These are phyloP conservation scores for Numenius phaeopus DNA, from an alignment of 2,797 vertebrate genomes.

Conservation along the genomic window DNA sequence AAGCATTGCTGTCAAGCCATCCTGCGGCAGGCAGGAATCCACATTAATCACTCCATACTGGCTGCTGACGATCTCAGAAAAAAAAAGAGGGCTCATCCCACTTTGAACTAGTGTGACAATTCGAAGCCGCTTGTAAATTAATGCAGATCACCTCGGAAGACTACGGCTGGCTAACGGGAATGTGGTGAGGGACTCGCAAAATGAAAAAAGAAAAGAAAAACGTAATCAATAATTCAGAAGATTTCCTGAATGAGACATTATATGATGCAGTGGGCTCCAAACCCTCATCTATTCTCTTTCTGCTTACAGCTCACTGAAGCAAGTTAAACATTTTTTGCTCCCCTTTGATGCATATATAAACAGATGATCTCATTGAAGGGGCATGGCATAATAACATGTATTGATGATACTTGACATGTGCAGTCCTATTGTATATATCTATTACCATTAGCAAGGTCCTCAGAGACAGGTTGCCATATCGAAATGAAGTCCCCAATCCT, in stretches of 20 bases:
- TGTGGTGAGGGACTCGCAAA: not conserved
- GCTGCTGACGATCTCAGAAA: not conserved
- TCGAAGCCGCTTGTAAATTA: not conserved
- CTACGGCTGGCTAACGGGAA: not conserved
- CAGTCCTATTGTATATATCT: not conserved
- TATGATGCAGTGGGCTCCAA: not conserved
- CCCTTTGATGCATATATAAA: not conserved
- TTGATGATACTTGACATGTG: not conserved
- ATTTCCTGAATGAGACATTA: not conserved
- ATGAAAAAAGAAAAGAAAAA: not conserved
- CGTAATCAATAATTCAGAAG: slow-evolving; percentile 41
- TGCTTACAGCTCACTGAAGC: not conserved
- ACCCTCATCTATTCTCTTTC: not conserved
- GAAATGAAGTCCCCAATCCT: not conserved
- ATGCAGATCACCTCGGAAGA: not conserved
- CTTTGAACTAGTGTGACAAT: not conserved
- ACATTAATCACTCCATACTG: not conserved
- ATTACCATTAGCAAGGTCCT: not conserved
- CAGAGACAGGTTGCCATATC: not conserved
- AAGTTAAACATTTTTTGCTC: slow-evolving; percentile 1
- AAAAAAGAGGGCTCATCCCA: not conserved
- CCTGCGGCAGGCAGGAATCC: not conserved
- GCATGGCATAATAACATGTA: not conserved
- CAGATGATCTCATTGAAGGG: not conserved
- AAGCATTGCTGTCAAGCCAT: not conserved